Evolutionary conservation across 2,113 vertebrate species (phyloP).

Genomic region (Triplophysa tibetana): DNA sequence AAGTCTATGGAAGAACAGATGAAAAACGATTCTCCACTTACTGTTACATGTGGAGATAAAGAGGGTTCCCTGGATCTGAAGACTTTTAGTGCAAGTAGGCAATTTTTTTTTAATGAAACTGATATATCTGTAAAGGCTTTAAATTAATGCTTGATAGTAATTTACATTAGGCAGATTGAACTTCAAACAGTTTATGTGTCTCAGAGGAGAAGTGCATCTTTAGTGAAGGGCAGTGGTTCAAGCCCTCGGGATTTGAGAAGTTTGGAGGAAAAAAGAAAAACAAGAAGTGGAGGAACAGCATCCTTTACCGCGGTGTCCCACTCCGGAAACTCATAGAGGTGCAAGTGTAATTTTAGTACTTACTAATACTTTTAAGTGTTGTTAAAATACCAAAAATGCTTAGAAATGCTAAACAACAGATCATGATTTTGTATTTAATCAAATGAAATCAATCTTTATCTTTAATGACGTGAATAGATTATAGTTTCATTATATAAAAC

Average conservation of each 20-base stretch:
- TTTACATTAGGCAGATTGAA: too few species aligned
- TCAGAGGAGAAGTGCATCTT: constrained; percentile 57
- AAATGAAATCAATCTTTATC: too few species aligned
- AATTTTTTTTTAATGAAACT: neutral
- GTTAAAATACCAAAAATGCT: neutral
- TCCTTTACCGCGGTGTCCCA: neutral
- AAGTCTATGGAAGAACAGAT: neutral
- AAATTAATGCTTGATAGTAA: neutral
- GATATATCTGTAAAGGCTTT: too few species aligned
- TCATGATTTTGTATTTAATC: neutral
- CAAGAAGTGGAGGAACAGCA: constrained; percentile 62
- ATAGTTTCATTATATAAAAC: too few species aligned
- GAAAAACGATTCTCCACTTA: neutral
- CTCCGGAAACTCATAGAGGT: constrained; percentile 57
- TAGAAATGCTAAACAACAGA: neutral
- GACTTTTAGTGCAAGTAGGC: constrained; percentile 45
- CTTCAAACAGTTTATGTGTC: neutral
- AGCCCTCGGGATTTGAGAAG: constrained; percentile 45
- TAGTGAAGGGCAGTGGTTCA: neutral
- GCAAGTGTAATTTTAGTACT: neutral
- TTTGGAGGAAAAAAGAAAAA: neutral
- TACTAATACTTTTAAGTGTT: neutral
- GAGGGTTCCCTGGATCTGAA: constrained; percentile 48
- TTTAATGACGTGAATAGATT: too few species aligned
- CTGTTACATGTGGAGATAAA: constrained; percentile 62